Base-by-base conservation (phyloP, 2,888 invertebrate genomes). In the Glomeris marginata region DNA sequence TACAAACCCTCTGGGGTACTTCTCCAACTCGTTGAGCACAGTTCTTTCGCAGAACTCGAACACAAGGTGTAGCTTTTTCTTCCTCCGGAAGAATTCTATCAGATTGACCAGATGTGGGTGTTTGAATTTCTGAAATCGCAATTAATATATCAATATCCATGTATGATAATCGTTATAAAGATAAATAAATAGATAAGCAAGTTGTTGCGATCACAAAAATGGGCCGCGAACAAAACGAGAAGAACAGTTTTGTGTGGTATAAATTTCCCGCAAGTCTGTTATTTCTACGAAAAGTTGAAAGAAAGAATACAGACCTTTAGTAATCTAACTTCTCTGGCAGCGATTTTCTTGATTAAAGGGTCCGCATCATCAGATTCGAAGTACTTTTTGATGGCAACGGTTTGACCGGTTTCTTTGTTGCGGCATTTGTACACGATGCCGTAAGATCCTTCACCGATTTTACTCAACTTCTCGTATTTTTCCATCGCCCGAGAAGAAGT, bases 11-110 rank as follows among this genome's bases (percentile, higher is more conserved):
- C 70, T 77, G 0, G 94, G 90, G 72, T 90, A 83, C 62, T 85
- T 82, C 67, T 98, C 97, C 64, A 99, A 73, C 66, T 98, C 95
- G 62, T 92, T 87, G 47, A 99, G 75, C 51, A 98, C 86, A 1
- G 97, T 98, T 64, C 90, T 81, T 65, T 99, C 97, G 66, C 98
- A 97, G 71, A 84, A 97, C 71, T 98, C 97, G 71, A 98, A 98
- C 33, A 98, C 98, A 54, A 98, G 75, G 70, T 98, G 97, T 45
- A 99, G 74, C 63, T 95, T 87, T 54, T 92, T 76, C 68, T 92
- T 92, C 55, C 91, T 75, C 54, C 95, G 80, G 69, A 98, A 99
- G 52, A 99, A 97, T 72, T 98, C 98, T 62, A 98, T 77, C 55
- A 98, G 74, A 64, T 95, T 95, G 49, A 99, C 91, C 63, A 98